Conservation (phyloP, 2,113 vertebrate genomes). For the Candoia aspera region DNA sequence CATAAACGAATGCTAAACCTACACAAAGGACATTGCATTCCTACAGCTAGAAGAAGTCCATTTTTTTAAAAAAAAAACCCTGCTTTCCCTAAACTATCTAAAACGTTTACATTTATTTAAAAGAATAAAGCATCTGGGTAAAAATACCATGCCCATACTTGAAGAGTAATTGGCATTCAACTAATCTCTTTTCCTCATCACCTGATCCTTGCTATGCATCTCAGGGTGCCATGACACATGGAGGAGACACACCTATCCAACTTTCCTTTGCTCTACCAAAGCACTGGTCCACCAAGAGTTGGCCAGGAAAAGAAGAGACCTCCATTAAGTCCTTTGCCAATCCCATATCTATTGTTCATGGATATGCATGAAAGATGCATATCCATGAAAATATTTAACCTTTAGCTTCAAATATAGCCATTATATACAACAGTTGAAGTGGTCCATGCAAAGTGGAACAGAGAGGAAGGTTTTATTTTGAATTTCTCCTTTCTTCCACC, state of each 20-base stretch:
- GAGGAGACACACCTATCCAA: not conserved
- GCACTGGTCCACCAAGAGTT: not conserved
- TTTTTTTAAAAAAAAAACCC: not conserved
- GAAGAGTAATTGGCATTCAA: not conserved
- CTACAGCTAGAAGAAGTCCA: slow-evolving; percentile 1
- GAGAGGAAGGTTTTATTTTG: too few relatives aligned
- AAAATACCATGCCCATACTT: not conserved
- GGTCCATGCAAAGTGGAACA: not conserved
- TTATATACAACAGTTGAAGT: not conserved
- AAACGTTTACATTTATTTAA: not conserved
- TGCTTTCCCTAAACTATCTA: not conserved
- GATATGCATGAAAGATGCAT: too few relatives aligned
- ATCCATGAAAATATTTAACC: not conserved
- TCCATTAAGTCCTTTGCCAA: not conserved
- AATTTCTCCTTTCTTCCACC: not conserved
- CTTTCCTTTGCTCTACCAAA: not conserved
- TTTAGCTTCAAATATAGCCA: not conserved
- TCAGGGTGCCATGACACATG: not conserved
- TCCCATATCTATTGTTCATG: not conserved
- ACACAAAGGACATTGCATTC: not conserved
- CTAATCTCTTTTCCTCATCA: not conserved
- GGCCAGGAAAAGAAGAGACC: not conserved
- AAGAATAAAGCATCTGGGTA: not conserved
- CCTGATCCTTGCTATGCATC: not conserved
- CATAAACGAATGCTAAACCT: not conserved